These are phyloP conservation scores for Stegodyphus mimosarum DNA, from an alignment of 1,140 invertebrate genomes.

Conservation along the genomic window DNA sequence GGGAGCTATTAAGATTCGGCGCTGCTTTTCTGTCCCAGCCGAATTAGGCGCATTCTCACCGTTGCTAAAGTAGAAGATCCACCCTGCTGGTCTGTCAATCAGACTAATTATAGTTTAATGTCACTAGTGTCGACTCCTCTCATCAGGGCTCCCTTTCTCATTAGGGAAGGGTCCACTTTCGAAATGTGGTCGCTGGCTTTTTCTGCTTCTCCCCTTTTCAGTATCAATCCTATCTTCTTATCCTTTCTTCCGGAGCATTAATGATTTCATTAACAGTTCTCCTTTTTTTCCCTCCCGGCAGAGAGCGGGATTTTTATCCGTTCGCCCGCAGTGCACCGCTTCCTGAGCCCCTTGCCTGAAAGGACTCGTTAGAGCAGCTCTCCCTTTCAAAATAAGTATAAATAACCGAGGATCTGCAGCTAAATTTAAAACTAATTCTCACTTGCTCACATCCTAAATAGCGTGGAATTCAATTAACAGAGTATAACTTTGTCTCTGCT, in stretches of 20 bases:
- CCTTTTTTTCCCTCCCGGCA: constrained; percentile 28
- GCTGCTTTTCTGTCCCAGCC: constrained; percentile 38
- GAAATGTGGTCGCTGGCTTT: constrained; percentile 58
- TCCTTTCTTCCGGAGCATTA: constrained; percentile 58
- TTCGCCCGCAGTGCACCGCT: constrained; percentile 14
- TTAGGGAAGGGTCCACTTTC: constrained; percentile 52
- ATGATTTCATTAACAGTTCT: constrained; percentile 60
- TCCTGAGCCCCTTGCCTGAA: constrained; percentile 27
- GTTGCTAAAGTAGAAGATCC: constrained; percentile 53
- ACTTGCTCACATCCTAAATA: constrained; percentile 57
- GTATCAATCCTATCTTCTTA: constrained; percentile 46
- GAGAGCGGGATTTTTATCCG: constrained; percentile 42
- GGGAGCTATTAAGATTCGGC: constrained; percentile 59
- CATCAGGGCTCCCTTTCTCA: constrained; percentile 57
- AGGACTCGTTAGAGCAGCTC: constrained; percentile 48
- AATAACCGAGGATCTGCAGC: constrained; percentile 49
- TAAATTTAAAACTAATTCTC: constrained; percentile 60
- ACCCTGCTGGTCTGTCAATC: constrained; percentile 58
- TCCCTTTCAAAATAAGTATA: constrained; percentile 59
- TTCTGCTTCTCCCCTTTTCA: constrained; percentile 34
- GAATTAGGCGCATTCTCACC: constrained; percentile 56
- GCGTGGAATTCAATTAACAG: constrained; percentile 57
- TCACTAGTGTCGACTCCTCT: constrained; percentile 57
- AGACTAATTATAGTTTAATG: constrained; percentile 62
- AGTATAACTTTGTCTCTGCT: constrained; percentile 34